Percentiles rank a stretch among this genome's conserved stretches.
These are phyloP conservation scores for Lindbergichthys nudifrons DNA, from an alignment of 2,797 vertebrate species.

Conservation along the genomic window DNA sequence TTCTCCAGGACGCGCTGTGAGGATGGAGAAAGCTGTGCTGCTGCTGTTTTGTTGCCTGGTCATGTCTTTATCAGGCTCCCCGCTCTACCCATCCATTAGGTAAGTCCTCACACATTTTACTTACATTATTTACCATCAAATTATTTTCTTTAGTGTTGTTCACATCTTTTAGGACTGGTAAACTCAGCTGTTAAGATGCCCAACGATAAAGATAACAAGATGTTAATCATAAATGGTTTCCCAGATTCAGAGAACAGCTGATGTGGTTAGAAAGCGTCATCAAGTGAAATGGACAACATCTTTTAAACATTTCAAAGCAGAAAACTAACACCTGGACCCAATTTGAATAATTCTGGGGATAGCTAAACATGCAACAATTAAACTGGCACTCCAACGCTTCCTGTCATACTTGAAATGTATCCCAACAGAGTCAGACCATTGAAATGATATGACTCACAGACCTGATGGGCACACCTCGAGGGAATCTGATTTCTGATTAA, in stretches of 20 bases:
- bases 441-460: too few species aligned
- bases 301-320: background rate
- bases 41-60: slow-evolving; percentile 89
- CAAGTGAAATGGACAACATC: background rate
- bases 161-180: background rate
- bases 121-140: background rate
- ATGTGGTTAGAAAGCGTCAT: background rate
- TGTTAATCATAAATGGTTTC: background rate
- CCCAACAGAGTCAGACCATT: too few species aligned
- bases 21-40: slow-evolving; percentile 88
- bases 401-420: too few species aligned
- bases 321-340: background rate
- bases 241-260: background rate
- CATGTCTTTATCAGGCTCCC: slow-evolving; percentile 83
- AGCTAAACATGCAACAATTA: too few species aligned
- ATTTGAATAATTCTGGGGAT: too few species aligned
- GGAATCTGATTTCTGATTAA: too few species aligned
- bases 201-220: slow-evolving; percentile 7
- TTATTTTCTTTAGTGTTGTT: background rate
- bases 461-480: too few species aligned
- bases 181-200: background rate
- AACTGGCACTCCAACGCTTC: too few species aligned
- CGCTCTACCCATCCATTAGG: slow-evolving; percentile 88
- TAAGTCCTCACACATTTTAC: slow-evolving; percentile 71
- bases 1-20: slow-evolving; percentile 76